Conservation (phyloP, 2,797 vertebrate genomes). For the Allobates femoralis region DNA sequence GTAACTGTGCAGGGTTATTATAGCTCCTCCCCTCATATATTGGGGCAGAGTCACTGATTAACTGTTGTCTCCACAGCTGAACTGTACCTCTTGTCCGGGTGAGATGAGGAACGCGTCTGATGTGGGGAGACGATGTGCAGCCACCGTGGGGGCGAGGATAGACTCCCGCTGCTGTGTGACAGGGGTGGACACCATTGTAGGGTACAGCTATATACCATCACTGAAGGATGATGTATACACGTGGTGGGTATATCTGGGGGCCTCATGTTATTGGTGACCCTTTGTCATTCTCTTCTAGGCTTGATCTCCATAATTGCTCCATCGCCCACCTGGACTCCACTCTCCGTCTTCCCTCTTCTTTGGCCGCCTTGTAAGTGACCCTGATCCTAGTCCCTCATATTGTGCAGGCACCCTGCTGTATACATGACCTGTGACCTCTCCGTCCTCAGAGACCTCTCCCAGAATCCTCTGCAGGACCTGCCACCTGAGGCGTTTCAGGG, state of each 20-base stretch:
- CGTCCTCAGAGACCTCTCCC: conserved; percentile 32
- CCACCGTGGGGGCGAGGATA: background rate
- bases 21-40: too few species aligned
- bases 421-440: background rate
- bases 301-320: conserved; percentile 50
- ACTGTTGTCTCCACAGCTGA: conserved; percentile 8
- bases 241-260: too few species aligned
- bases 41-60: background rate
- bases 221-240: background rate
- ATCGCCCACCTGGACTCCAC: conserved; percentile 18
- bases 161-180: conserved; percentile 30
- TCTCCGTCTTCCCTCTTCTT: background rate
- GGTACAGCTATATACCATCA: background rate
- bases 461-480: conserved; percentile 49
- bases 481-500: conserved; percentile 1
- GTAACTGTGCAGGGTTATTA: too few species aligned
- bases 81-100: conserved; percentile 24
- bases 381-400: background rate
- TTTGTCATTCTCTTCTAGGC: background rate
- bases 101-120: background rate
- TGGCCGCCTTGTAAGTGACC: conserved; percentile 9
- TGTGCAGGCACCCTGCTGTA: too few species aligned
- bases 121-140: background rate
- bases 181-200: background rate
- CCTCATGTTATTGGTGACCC: background rate